Conservation (phyloP, 2,888 invertebrate species). For the Uropetala carovei region DNA sequence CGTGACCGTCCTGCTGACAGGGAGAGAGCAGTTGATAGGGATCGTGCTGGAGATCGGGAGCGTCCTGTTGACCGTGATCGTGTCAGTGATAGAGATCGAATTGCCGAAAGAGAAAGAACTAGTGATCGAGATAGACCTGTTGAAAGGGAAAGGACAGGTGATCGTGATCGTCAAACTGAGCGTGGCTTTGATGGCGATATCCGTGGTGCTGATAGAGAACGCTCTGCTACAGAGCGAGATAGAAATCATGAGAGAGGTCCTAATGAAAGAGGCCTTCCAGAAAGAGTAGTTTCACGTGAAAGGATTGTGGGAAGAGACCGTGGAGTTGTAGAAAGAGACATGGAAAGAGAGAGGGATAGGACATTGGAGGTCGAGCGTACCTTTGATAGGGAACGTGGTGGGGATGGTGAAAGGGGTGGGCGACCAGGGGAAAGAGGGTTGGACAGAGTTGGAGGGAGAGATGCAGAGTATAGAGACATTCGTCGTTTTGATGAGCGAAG, state of each 20-base stretch:
- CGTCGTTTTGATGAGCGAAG: slow-evolving; percentile 41
- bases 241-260: slow-evolving; percentile 29
- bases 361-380: slow-evolving; percentile 7
- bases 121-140: neutral
- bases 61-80: neutral
- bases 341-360: slow-evolving; percentile 46
- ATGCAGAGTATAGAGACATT: slow-evolving; percentile 31
- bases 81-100: neutral
- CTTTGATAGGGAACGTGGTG: slow-evolving; percentile 31
- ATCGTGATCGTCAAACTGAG: slow-evolving; percentile 35
- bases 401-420: slow-evolving; percentile 5
- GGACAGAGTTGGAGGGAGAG: neutral
- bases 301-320: slow-evolving; percentile 20
- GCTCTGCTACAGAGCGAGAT: neutral
- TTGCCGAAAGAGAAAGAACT: neutral
- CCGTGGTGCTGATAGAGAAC: neutral
- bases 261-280: neutral
- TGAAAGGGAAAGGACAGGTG: slow-evolving; percentile 12
- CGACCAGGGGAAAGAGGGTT: slow-evolving; percentile 22
- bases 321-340: neutral
- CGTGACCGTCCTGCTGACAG: neutral
- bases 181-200: slow-evolving; percentile 30
- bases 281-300: neutral
- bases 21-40: neutral
- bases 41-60: neutral